Evolutionary conservation across 2,888 invertebrate species (phyloP).

Genomic region (Troilus luridus): DNA sequence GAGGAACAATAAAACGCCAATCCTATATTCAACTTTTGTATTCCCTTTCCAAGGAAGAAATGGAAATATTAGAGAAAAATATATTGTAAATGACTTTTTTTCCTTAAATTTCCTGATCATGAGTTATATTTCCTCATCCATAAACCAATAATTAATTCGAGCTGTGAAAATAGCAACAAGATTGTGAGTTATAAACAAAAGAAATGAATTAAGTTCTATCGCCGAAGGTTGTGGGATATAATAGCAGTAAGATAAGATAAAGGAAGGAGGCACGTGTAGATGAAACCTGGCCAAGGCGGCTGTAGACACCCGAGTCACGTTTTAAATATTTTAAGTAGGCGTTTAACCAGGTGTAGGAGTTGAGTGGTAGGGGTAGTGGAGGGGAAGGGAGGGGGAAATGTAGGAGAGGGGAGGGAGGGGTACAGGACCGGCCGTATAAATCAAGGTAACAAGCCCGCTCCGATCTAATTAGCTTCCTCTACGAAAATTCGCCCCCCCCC

Average conservation of each 20-base stretch:
- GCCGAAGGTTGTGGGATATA: neutral
- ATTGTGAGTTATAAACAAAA: neutral
- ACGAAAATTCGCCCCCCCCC: neutral
- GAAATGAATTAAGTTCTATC: neutral
- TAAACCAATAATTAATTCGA: no score
- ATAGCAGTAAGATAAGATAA: neutral
- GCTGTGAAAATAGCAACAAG: neutral
- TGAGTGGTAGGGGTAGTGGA: neutral
- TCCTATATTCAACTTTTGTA: no score
- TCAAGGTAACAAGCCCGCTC: constrained; percentile 20
- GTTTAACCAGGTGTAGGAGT: neutral
- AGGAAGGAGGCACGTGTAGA: neutral
- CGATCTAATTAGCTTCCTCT: constrained; percentile 8
- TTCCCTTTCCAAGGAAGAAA: no score
- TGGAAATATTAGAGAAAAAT: no score
- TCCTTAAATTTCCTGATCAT: no score
- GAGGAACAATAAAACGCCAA: no score
- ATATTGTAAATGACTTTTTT: no score
- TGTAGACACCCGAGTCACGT: constrained; percentile 6
- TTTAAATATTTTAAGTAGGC: constrained; percentile 44
- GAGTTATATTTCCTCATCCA: no score
- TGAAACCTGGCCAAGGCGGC: neutral
- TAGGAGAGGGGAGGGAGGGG: neutral
- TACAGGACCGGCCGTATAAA: constrained; percentile 12
- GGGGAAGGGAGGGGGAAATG: neutral